Percentiles rank a stretch among this genome's conserved stretches.
These are phyloP conservation scores for Trachythela sp. DNA, from an alignment of 64 coral and sea anemone genomes.

Conservation along the genomic window DNA sequence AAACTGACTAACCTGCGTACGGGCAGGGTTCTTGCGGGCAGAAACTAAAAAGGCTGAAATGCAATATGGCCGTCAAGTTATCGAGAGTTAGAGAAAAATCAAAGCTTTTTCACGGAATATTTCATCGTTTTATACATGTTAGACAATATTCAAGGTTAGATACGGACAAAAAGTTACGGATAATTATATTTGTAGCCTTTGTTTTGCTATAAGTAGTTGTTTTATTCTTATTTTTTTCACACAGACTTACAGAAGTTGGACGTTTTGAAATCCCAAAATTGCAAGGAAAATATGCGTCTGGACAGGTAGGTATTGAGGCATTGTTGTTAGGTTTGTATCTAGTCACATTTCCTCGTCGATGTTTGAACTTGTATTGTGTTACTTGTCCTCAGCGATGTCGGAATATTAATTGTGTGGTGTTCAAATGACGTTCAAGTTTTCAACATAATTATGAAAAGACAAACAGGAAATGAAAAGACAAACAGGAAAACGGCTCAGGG, in stretches of 20 bases:
- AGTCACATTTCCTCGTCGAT: background rate
- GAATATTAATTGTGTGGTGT: too few species aligned
- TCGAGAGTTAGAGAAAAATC: background rate
- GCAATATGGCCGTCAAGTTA: background rate
- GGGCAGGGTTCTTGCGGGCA: background rate
- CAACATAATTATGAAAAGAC: too few species aligned
- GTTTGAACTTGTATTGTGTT: background rate
- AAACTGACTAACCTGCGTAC: background rate
- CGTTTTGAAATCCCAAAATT: constrained; percentile 89
- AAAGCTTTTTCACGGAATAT: background rate
- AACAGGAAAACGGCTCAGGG: too few species aligned
- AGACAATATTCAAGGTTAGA: background rate
- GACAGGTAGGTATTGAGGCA: constrained; percentile 57
- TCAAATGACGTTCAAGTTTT: too few species aligned
- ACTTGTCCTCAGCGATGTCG: background rate
- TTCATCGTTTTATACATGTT: background rate
- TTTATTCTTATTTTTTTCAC: background rate
- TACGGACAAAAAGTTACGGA: background rate
- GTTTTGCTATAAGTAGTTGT: background rate
- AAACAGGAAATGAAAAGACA: too few species aligned
- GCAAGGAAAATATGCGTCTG: constrained; percentile 87
- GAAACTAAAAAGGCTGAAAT: background rate
- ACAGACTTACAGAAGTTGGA: constrained; percentile 83
- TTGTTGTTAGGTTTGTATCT: too few species aligned
- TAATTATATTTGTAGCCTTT: background rate